Conservation (phyloP, 2,888 invertebrate genomes). For the Ochropacha duplaris region DNA sequence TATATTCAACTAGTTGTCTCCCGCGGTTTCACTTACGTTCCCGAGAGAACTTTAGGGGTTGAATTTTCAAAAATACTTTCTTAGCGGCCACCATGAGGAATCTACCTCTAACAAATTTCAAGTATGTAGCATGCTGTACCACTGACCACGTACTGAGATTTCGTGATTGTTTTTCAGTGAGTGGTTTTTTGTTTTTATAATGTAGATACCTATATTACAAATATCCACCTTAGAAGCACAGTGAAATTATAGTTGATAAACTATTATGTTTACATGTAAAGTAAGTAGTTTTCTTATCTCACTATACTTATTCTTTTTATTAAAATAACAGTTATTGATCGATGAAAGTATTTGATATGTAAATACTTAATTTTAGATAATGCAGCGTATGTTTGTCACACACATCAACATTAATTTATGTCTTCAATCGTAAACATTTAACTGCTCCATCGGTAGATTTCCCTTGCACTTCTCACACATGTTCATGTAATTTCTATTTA, state of each 20-base stretch:
- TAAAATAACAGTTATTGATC: neutral
- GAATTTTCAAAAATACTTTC: too few species aligned
- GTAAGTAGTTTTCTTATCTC: neutral
- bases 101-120: too few species aligned
- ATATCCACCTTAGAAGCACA: neutral
- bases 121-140: too few species aligned
- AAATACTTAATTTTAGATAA: neutral
- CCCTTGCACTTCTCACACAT: slow-evolving; percentile 46
- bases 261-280: neutral
- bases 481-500: slow-evolving; percentile 45
- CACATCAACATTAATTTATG: slow-evolving; percentile 61
- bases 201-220: too few species aligned
- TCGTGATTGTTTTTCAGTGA: too few species aligned
- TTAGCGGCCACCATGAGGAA: too few species aligned
- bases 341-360: neutral
- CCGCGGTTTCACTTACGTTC: too few species aligned
- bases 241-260: too few species aligned
- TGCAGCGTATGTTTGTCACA: slow-evolving; percentile 31
- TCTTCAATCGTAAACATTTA: slow-evolving; percentile 67
- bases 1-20: too few species aligned
- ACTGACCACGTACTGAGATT: too few species aligned
- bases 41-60: too few species aligned
- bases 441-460: slow-evolving; percentile 49
- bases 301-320: neutral
- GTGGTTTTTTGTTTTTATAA: neutral